Conservation (phyloP, 2,888 invertebrate genomes). For the Ornithoptera alexandrae region DNA sequence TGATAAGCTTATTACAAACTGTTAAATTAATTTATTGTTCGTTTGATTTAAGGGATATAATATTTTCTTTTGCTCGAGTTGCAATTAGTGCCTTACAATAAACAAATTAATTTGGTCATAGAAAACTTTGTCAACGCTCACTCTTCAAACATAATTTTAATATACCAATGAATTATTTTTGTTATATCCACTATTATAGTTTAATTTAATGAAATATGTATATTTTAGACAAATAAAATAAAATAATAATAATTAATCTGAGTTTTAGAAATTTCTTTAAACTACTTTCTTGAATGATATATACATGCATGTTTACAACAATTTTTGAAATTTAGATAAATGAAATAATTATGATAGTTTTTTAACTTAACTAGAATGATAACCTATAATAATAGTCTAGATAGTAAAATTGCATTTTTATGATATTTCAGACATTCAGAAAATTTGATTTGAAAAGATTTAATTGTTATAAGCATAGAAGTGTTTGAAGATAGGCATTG, state of each 20-base stretch:
- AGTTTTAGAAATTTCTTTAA: no score
- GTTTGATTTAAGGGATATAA: neutral
- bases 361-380: no score
- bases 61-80: constrained; percentile 57
- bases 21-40: neutral
- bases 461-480: neutral
- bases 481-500: neutral
- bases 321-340: no score
- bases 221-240: neutral
- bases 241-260: no score
- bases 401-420: no score
- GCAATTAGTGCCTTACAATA: constrained; percentile 74
- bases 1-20: neutral
- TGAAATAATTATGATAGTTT: no score
- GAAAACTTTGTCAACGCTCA: constrained; percentile 60
- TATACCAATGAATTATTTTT: neutral
- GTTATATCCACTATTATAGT: neutral
- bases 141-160: constrained; percentile 47
- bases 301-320: no score
- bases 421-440: no score
- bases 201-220: neutral
- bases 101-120: constrained; percentile 70
- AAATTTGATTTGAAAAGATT: no score
- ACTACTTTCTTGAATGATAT: no score
- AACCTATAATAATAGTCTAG: no score